These are phyloP conservation scores for Megalops cyprinoides DNA, from an alignment of 2,797 vertebrate species.

Conservation along the genomic window DNA sequence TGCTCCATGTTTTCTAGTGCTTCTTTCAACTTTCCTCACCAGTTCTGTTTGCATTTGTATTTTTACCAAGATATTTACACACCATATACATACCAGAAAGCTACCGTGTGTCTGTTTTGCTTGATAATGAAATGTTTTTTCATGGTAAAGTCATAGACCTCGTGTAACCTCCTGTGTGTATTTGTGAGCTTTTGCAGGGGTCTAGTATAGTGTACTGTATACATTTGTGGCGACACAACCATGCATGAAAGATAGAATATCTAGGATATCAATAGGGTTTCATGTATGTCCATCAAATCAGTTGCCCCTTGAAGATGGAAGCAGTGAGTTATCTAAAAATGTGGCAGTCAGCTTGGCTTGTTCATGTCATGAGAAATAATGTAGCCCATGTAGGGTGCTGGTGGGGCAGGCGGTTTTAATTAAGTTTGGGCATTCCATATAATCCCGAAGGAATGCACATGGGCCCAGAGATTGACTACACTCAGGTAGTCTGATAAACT, in stretches of 20 bases:
- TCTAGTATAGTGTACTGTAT: neutral
- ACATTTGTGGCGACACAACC: too few relatives aligned
- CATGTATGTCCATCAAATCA: neutral
- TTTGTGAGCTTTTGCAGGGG: neutral
- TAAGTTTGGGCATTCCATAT: slow-evolving; percentile 53
- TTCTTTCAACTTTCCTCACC: neutral
- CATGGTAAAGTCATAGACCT: neutral
- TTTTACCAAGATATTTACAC: neutral
- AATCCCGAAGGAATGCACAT: slow-evolving; percentile 58
- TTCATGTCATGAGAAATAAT: slow-evolving; percentile 26
- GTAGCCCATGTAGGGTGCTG: slow-evolving; percentile 6
- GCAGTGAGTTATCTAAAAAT: neutral
- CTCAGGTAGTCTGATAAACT: slow-evolving; percentile 51
- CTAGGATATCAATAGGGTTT: neutral
- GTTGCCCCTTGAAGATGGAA: slow-evolving; percentile 5
- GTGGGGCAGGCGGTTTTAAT: slow-evolving; percentile 22
- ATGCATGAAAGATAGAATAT: neutral
- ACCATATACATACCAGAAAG: neutral
- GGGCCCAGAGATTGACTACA: slow-evolving; percentile 48
- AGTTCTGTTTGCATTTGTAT: neutral
- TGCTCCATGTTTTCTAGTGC: too few relatives aligned
- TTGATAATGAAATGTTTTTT: neutral
- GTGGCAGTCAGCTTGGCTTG: slow-evolving; percentile 25
- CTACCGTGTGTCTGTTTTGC: neutral
- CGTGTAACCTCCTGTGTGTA: neutral